A percentile compares a stretch with the other conserved stretches of the same genome.
These are phyloP conservation scores for Metaphire vulgaris DNA, from an alignment of 1,140 invertebrate species.

Conservation along the genomic window DNA sequence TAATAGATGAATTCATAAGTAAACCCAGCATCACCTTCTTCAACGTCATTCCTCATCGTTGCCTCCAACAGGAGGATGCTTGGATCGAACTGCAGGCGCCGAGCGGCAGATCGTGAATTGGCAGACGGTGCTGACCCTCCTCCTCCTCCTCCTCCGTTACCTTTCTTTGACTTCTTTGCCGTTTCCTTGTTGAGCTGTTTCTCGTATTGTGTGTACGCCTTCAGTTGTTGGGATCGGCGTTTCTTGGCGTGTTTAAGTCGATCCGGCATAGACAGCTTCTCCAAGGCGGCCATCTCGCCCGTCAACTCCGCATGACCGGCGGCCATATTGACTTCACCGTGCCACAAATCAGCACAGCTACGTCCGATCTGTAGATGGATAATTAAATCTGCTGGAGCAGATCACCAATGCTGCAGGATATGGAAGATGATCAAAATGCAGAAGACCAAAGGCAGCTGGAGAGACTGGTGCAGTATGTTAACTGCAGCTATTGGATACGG, in stretches of 20 bases:
- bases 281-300: constrained; percentile 80
- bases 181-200: constrained; percentile 67
- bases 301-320: constrained; percentile 83
- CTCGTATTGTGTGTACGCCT: constrained; percentile 61
- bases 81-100: constrained; percentile 64
- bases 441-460: too few relatives aligned
- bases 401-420: too few relatives aligned
- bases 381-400: too few relatives aligned
- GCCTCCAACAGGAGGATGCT: constrained; percentile 90
- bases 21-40: too few relatives aligned
- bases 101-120: constrained; percentile 25
- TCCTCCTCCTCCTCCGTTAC: constrained; percentile 34
- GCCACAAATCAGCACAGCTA: too few relatives aligned
- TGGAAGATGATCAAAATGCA: too few relatives aligned
- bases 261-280: constrained; percentile 86
- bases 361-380: too few relatives aligned
- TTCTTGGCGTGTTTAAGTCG: constrained; percentile 79
- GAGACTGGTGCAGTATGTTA: too few relatives aligned
- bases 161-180: constrained; percentile 50
- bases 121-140: background rate
- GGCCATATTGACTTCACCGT: too few relatives aligned
- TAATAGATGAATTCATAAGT: too few relatives aligned
- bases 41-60: constrained; percentile 86
- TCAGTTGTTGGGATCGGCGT: constrained; percentile 78
- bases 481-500: too few relatives aligned